phyloP scores from a whole-genome alignment of 2,888 invertebrate genomes.

The Philopedon plagiatum region DNA sequence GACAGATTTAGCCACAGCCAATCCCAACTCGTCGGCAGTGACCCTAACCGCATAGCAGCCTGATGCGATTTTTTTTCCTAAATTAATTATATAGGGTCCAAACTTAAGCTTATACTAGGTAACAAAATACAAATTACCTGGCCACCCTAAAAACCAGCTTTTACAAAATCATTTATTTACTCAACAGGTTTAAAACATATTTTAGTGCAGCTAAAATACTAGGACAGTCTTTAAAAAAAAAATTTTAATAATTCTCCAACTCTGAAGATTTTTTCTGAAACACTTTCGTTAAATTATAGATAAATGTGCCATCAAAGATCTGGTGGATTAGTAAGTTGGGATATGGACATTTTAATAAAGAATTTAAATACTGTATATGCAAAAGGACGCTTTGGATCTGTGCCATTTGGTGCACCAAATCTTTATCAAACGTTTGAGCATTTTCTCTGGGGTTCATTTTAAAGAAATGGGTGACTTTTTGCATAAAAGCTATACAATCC shows the following conservation, averaged over 20 bases:
- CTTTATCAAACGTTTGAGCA: conserved; percentile 72
- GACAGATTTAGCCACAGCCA: too few relatives aligned
- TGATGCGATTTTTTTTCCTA: too few relatives aligned
- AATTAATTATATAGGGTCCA: too few relatives aligned
- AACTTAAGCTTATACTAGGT: too few relatives aligned
- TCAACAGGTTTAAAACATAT: conserved; percentile 33
- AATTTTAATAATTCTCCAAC: conserved; percentile 53
- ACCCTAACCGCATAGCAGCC: too few relatives aligned
- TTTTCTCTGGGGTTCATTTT: conserved; percentile 71
- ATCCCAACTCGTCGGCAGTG: too few relatives aligned
- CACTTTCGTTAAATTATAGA: conserved; percentile 80
- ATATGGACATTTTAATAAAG: conserved; percentile 75
- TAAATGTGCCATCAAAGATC: conserved; percentile 81
- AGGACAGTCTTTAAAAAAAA: conserved; percentile 55
- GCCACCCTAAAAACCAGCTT: too few relatives aligned
- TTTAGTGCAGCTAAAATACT: conserved; percentile 33
- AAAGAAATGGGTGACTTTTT: conserved; percentile 74
- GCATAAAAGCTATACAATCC: conserved; percentile 75
- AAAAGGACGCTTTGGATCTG: conserved; percentile 78
- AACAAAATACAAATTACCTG: too few relatives aligned
- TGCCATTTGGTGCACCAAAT: conserved; percentile 75
- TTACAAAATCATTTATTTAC: conserved; percentile 31
- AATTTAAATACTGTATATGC: conserved; percentile 76
- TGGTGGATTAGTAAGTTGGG: conserved; percentile 73
- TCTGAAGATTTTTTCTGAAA: conserved; percentile 66